Base-by-base conservation (phyloP, 1,140 invertebrate species). In the Nebria ingens region DNA sequence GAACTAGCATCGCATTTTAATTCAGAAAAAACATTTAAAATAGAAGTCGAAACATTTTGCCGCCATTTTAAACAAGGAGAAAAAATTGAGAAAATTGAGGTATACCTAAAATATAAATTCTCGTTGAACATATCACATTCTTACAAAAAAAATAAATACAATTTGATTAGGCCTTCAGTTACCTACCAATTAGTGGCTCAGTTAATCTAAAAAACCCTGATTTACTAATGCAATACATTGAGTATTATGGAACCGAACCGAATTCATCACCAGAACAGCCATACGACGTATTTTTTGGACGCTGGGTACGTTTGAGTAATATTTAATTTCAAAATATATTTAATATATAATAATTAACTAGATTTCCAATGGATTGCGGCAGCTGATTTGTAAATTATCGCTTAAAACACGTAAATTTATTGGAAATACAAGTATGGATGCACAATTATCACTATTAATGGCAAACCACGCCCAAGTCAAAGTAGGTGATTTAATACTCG, bases 391-490 rank as follows among this genome's bases (percentile, higher is more conserved):
- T 58, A 78, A 84, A 55, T 80, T 92, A 50, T 92, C 91, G 0
- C 67, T 97, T 20, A 95, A 95, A 73, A 86, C 81, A 21, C 78
- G 94, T 19, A 91, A 91, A 74, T 98, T 96, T 69, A 97, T 98
- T 66, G 93, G 93, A 3, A 98, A 97, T 67, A 98, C 95, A 0
- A 93, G 88, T 64, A 98, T 98, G 95, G 94, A 98, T 72, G 85
- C 94, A 0, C 87, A 91, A 60, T 74, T 98, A 1, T 87, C 93
- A 2, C 70, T 98, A 17, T 73, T 98, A 20, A 97, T 97, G 93
- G 87, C 91, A 0, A 98, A 98, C 75, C 86, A 97, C 71, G 93
- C 87, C 1, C 73, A 84, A 72, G 81, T 96, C 17, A 73, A 74
- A 51, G 61, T 73, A 1, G 84, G 85, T 2, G 83, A 89, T 68